These are phyloP conservation scores for Noctilio leporinus DNA, from an alignment of 2,113 vertebrate genomes.

Conservation along the genomic window DNA sequence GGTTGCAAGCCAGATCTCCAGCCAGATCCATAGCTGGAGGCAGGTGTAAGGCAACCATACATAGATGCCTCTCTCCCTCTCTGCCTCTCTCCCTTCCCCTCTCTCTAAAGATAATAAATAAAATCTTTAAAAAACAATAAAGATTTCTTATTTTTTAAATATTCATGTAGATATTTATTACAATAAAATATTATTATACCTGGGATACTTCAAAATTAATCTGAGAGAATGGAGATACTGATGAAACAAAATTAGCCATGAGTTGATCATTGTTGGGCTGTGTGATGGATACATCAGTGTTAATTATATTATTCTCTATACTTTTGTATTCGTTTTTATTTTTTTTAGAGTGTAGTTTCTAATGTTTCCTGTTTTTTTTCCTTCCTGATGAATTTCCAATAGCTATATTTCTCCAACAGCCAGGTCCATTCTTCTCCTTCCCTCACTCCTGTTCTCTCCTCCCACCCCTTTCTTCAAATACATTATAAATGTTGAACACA, in stretches of 20 bases:
- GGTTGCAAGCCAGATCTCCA: too few relatives aligned
- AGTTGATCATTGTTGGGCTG: not conserved
- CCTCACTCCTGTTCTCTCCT: not conserved
- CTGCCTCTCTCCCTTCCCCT: too few relatives aligned
- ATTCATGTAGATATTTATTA: not conserved
- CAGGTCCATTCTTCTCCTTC: not conserved
- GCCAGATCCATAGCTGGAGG: too few relatives aligned
- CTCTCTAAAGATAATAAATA: too few relatives aligned
- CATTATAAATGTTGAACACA: not conserved
- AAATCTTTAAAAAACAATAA: too few relatives aligned
- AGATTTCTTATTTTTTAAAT: not conserved
- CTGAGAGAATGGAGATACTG: not conserved
- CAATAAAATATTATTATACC: not conserved
- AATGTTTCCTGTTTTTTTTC: not conserved
- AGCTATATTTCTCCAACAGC: not conserved
- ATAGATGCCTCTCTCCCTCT: too few relatives aligned
- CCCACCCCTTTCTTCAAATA: not conserved
- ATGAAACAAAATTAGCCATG: not conserved
- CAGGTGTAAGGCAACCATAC: too few relatives aligned
- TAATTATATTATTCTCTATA: not conserved
- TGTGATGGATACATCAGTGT: not conserved
- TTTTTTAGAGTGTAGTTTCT: not conserved
- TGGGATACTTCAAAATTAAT: not conserved
- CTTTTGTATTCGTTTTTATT: not conserved
- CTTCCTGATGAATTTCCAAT: not conserved